Evolutionary conservation across 2,113 vertebrate genomes (phyloP).

Genomic region (Cebus imitator): DNA sequence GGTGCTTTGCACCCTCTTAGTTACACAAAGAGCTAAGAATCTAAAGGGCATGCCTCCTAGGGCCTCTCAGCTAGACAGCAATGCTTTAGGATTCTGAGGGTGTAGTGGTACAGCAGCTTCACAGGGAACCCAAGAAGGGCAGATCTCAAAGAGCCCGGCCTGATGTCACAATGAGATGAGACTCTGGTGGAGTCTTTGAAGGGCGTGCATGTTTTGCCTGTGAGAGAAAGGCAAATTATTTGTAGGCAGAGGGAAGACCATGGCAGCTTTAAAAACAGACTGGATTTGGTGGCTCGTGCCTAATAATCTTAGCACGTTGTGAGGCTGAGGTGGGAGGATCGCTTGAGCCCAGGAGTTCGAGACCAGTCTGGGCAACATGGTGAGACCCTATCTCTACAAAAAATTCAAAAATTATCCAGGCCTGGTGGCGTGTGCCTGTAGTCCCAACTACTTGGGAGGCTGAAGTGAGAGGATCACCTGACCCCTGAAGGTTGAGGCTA

Average conservation of each 20-base stretch:
- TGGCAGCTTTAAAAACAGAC: background rate
- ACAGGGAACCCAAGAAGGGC: background rate
- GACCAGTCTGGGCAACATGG: too few relatives aligned
- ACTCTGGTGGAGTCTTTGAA: background rate
- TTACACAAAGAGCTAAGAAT: background rate
- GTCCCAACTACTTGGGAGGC: too few relatives aligned
- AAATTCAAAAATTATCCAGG: too few relatives aligned
- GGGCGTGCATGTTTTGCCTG: background rate
- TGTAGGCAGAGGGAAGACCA: background rate
- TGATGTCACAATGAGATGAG: background rate
- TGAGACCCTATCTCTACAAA: too few relatives aligned
- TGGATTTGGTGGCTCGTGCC: too few relatives aligned
- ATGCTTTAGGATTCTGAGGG: background rate
- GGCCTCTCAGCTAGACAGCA: background rate
- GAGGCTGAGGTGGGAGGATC: too few relatives aligned
- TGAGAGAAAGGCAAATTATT: background rate
- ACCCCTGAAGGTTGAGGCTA: too few relatives aligned
- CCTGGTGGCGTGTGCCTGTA: too few relatives aligned
- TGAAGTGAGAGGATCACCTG: too few relatives aligned
- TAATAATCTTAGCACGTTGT: too few relatives aligned
- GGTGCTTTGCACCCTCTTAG: background rate
- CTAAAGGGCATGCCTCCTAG: background rate
- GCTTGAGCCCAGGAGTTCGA: too few relatives aligned
- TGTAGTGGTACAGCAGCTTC: background rate
- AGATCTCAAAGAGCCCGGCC: background rate